Conservation (phyloP, 2,113 vertebrate species). For the Burhinus bistriatus region DNA sequence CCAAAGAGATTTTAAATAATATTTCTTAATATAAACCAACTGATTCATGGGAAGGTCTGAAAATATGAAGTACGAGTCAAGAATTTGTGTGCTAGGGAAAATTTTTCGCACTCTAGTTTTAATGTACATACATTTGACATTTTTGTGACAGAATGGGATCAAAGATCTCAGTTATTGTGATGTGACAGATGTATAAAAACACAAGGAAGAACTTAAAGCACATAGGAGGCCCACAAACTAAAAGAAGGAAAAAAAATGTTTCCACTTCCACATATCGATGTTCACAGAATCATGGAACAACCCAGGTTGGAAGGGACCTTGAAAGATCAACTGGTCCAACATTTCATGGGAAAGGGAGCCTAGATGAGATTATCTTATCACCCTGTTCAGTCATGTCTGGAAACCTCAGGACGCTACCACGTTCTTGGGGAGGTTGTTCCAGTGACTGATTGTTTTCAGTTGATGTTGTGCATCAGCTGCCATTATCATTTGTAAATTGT, state of each 20-base stretch:
- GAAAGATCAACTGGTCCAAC: neutral
- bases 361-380: neutral
- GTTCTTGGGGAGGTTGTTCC: neutral
- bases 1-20: accelerated
- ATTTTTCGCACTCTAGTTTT: neutral
- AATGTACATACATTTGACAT: neutral
- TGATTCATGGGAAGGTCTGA: neutral
- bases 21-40: neutral
- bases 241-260: too few species aligned
- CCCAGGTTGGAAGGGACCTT: neutral
- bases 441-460: neutral
- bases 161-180: neutral
- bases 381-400: neutral
- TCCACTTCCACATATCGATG: neutral
- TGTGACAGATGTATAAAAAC: neutral
- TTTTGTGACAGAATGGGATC: neutral
- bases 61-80: neutral
- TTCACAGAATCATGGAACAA: neutral
- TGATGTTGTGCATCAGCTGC: neutral
- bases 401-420: neutral
- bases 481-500: neutral
- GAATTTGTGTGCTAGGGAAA: neutral
- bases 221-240: neutral
- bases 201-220: neutral
- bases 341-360: neutral